Evolutionary conservation across 2,797 vertebrate genomes (phyloP), one percentile per base, ranked within the genome.

Genomic region (Pipistrellus kuhlii): DNA sequence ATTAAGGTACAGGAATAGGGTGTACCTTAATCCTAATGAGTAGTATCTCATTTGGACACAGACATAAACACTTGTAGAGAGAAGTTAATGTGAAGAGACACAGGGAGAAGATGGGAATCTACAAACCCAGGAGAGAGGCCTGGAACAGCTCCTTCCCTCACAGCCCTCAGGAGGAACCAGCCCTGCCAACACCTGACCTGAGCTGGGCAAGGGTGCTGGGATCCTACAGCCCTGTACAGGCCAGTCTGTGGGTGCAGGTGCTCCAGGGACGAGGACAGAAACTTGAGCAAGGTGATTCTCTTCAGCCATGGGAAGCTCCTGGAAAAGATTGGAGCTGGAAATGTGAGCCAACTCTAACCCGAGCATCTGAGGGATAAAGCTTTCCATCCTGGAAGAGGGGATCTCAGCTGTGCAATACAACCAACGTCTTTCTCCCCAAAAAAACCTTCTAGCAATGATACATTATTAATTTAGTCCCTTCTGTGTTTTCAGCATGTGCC

Each of bases 381-480:
- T 66, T 78, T 59, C 20, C 7, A 20, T 48, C n/a, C 73, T 44
- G 27, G 9, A 85, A 15, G 12, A 38, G 23, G 23, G 12, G 6
- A 6, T 48, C 20, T 30, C 4, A 20, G 30, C 17, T 32, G n/a
- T n/a, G 12, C 44, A 38, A 71, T 41, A 41, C 41, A 64, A 41
- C 23, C 59, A 32, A 69, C 30, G 21, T 32, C 41, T 73, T 59
- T 51, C 23, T 10, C 30, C 77, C 41, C 1, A 13, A 17, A 8
- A 51, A 86, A 57, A 27, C 23, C 30, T 44, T 77, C 55, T 51
- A n/a, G 72, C 14, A n/a, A 53, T 32, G 25, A 69, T 18, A 7
- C 51, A 91, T 96, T 38, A 78, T 83, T 62, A 44, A 94, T 68
- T 64, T 75, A 80, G 32, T 66, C 27, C 30, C 68, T 64, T 66